Base-by-base conservation (phyloP, 2,888 invertebrate species). In the Aphidoletes aphidimyza region DNA sequence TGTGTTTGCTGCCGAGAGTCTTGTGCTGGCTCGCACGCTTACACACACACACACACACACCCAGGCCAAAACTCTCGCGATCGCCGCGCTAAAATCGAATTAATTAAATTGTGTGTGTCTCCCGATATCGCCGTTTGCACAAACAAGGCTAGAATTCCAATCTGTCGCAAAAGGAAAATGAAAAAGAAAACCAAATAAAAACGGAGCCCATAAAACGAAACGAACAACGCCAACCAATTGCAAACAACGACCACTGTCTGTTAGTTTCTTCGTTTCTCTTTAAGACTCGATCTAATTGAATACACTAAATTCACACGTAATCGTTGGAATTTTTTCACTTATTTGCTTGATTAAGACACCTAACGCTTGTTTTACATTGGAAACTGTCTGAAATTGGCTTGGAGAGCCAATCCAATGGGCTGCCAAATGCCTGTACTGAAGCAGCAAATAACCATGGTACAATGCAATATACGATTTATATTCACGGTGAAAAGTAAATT, bases 251-350 rank as follows among this genome's bases (percentile, higher is more conserved):
- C 54, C 54, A 22, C 22, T 22, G 54, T 54, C 22, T 54, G n/a
- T n/a, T 54, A 22, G n/a, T 69, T 54, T 54, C 14, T 3, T 54
- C 69, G 34, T 34, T 69, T 30, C 30, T 11, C 11, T 34, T 69
- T 30, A 30, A 14, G 14, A 14, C 42, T n/a, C 22, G 11, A 30
- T 69, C 69, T 22, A 69, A 30, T 69, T 30, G 69, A 69, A 69
- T 69, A 34, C 69, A 69, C 69, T 11, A 69, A 69, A 69, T 69
- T 69, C 69, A 69, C 30, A 30, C 69, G 69, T 30, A 69, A 69
- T 69, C 69, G 69, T 22, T 54, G n/a, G 22, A 54, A 22, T 54
- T 54, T 14, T 54, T 54, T 22, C 54, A 54, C 26, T 22, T 47
- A 47, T 47, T 54, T 26, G 26, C 54, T 54, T 26, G 54, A 54